These are phyloP conservation scores for Philonicus albiceps DNA, from an alignment of 2,888 invertebrate genomes.

Conservation along the genomic window DNA sequence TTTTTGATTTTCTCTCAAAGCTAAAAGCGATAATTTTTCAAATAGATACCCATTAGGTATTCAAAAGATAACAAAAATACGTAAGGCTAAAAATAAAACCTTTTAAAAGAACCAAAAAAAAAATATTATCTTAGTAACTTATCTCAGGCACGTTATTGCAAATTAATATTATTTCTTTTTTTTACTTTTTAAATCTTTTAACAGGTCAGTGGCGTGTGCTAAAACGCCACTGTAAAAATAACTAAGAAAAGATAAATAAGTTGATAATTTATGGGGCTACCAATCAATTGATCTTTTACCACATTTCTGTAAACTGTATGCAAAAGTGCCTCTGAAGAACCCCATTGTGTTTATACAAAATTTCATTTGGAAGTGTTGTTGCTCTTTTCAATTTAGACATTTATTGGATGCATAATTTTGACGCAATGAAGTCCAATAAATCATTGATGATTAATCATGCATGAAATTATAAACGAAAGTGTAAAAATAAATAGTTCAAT, in stretches of 20 bases:
- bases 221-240: background rate
- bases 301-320: background rate
- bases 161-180: background rate
- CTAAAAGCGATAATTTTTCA: too few relatives aligned
- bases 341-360: background rate
- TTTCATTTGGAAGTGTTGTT: background rate
- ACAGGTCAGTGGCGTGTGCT: background rate
- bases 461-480: background rate
- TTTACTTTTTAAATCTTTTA: background rate
- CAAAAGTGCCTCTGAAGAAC: background rate
- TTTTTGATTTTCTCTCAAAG: too few relatives aligned
- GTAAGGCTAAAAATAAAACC: background rate
- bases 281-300: background rate
- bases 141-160: background rate
- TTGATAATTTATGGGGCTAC: background rate
- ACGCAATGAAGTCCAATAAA: background rate
- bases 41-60: background rate
- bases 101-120: background rate
- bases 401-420: background rate
- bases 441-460: background rate
- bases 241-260: background rate
- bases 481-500: background rate
- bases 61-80: background rate
- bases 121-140: background rate
- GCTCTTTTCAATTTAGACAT: background rate